Evolutionary conservation across 2,888 invertebrate genomes (phyloP).

Genomic region (Oscheius sp.): DNA sequence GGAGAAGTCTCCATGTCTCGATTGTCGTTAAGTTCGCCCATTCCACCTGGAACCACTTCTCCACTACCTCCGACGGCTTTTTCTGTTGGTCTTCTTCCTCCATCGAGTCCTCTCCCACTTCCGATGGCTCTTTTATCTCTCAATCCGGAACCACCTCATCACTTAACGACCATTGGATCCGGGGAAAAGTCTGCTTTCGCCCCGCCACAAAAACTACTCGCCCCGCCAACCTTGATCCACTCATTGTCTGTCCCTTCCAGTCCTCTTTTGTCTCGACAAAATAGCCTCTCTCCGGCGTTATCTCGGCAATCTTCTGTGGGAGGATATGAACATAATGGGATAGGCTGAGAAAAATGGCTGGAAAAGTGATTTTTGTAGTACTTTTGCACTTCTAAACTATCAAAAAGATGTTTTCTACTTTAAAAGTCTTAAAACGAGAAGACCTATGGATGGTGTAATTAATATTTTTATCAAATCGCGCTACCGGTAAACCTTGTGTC

Average conservation of each 20-base stretch:
- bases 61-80: slow-evolving; percentile 37
- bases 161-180: slow-evolving; percentile 27
- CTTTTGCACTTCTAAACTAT: too few relatives aligned
- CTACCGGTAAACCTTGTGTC: too few relatives aligned
- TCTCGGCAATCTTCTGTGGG: slow-evolving; percentile 27
- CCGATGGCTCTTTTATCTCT: slow-evolving; percentile 14
- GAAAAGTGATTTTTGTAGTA: too few relatives aligned
- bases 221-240: slow-evolving; percentile 28
- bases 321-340: slow-evolving; percentile 11
- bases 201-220: slow-evolving; percentile 29
- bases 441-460: too few relatives aligned
- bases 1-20: slow-evolving; percentile 40
- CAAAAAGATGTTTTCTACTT: not conserved
- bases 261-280: slow-evolving; percentile 24
- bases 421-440: too few relatives aligned
- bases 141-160: not conserved
- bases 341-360: not conserved
- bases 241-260: slow-evolving; percentile 27
- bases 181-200: slow-evolving; percentile 50
- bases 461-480: too few relatives aligned
- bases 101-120: slow-evolving; percentile 19
- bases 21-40: slow-evolving; percentile 30
- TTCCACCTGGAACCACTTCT: too few relatives aligned
- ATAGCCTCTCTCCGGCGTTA: slow-evolving; percentile 14
- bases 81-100: slow-evolving; percentile 15